phyloP scores from a whole-genome alignment of 1,140 invertebrate species.

The Brachionus rotundiformis region DNA sequence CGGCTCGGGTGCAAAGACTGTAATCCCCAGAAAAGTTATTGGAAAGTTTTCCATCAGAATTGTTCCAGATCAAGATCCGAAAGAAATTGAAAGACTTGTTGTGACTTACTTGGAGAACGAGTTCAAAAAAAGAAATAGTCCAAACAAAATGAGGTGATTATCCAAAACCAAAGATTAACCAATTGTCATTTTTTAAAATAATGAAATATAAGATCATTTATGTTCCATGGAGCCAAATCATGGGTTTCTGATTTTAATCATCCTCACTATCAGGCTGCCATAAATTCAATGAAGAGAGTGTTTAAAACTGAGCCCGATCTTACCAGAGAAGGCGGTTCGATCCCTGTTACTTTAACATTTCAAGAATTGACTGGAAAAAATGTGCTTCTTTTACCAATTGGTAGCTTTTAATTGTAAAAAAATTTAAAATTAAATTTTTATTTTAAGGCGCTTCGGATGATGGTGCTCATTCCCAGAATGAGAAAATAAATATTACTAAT shows the following conservation, averaged over 20 bases:
- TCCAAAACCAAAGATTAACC: background rate
- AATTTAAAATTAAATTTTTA: background rate
- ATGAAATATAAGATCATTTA: constrained; percentile 64
- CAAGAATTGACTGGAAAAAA: constrained; percentile 87
- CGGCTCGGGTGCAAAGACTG: constrained; percentile 87
- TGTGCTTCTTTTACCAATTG: constrained; percentile 83
- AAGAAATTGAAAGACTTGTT: constrained; percentile 69
- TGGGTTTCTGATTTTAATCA: constrained; percentile 91
- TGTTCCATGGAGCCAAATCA: constrained; percentile 77
- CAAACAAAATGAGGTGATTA: constrained; percentile 79
- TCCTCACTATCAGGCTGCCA: constrained; percentile 84
- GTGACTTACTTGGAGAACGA: constrained; percentile 71
- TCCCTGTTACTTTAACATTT: constrained; percentile 60
- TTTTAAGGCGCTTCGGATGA: constrained; percentile 73
- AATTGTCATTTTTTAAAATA: background rate
- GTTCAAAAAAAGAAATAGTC: constrained; percentile 73
- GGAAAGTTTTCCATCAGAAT: constrained; percentile 94
- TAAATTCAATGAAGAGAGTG: constrained; percentile 80
- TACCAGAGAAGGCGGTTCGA: constrained; percentile 77
- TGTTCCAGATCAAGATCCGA: constrained; percentile 84
- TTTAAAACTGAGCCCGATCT: constrained; percentile 89
- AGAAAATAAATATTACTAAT: constrained; percentile 87
- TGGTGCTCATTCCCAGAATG: constrained; percentile 96
- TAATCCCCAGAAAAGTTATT: constrained; percentile 86
- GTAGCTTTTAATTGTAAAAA: constrained; percentile 65